Evolutionary conservation across 1,140 invertebrate genomes (phyloP), one percentile per base, ranked within the genome.

Genomic region (Ceratosolen solmsi): DNA sequence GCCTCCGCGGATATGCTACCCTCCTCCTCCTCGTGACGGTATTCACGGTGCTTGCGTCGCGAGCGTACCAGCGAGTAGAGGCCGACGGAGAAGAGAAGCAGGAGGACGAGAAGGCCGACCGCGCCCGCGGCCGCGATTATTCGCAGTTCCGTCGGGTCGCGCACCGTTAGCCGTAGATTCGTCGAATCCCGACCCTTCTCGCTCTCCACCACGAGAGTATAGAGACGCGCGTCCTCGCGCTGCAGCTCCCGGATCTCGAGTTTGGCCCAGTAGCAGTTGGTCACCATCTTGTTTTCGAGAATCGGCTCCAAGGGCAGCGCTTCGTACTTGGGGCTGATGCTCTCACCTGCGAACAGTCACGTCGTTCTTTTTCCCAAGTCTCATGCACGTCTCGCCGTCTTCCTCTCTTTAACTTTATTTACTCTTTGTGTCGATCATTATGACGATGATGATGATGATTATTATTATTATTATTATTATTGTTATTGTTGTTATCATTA

Each of bases 211-310:
- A 90, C 79, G 0, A 92, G 83, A n/a, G 87, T 91, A 76, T 92
- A 92, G 2, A 89, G 82, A 0, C 91, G 84, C 0, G 88, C 87
- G 46, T 92, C 91, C 63, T 91, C 90, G 46, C 86, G 90, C 41
- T 88, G 88, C 7, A 92, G 74, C 83, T 91, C 87, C 25, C 89
- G 90, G 79, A 92, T 91, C 60, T 91, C 87, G 7, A 92, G 82
- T 65, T 91, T 90, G 9, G 90, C 90, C 90, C 89, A 91, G 73
- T 90, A 92, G 65, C 91, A 92, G 82, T 91, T 90, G 1, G 89
- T 91, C 71, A 86, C 83, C 82, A 88, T 86, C 30, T 90, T 88
- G 76, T 90, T 89, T 74, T 91, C 90, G 20, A 86, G 83, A 68
- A 91, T 90, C 27, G 90, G 90, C 72, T 91, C 90, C 22, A 91